These are phyloP conservation scores for Hydropsyche tenuis DNA, from an alignment of 1,140 invertebrate genomes.

Conservation along the genomic window DNA sequence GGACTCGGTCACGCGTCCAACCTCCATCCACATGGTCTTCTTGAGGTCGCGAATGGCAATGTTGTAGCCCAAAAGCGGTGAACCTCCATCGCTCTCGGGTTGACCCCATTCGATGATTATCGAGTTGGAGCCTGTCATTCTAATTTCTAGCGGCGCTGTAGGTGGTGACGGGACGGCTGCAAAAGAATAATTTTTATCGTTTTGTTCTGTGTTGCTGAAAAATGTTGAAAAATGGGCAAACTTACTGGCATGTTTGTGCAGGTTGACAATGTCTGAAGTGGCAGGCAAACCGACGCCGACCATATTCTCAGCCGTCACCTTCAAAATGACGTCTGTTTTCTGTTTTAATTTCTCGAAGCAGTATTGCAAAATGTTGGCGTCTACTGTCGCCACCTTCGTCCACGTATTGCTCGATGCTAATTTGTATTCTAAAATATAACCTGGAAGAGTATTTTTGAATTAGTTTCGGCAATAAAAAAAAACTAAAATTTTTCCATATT, in stretches of 20 bases:
- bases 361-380: slow-evolving; percentile 77
- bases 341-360: slow-evolving; percentile 88
- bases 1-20: slow-evolving; percentile 82
- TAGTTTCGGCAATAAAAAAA: too few species aligned
- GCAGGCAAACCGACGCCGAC: slow-evolving; percentile 83
- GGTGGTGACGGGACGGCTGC: slow-evolving; percentile 87
- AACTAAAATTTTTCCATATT: too few species aligned
- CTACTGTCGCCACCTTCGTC: slow-evolving; percentile 88
- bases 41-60: slow-evolving; percentile 90
- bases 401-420: slow-evolving; percentile 76
- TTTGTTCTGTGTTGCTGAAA: not conserved
- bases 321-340: slow-evolving; percentile 87
- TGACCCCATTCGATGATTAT: slow-evolving; percentile 91
- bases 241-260: slow-evolving; percentile 96
- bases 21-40: slow-evolving; percentile 97
- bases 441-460: too few species aligned
- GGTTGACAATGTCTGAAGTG: slow-evolving; percentile 77
- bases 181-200: slow-evolving; percentile 47
- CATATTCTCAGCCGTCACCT: slow-evolving; percentile 90
- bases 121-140: slow-evolving; percentile 81
- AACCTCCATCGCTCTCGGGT: slow-evolving; percentile 92
- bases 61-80: slow-evolving; percentile 89
- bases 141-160: slow-evolving; percentile 85
- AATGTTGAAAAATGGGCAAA: slow-evolving; percentile 48
- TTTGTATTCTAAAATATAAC: slow-evolving; percentile 93